A percentile compares a stretch with the other conserved stretches of the same genome.
Evolutionary conservation across 2,888 invertebrate genomes (phyloP).

Genomic region (Ormyrus nitidulus): DNA sequence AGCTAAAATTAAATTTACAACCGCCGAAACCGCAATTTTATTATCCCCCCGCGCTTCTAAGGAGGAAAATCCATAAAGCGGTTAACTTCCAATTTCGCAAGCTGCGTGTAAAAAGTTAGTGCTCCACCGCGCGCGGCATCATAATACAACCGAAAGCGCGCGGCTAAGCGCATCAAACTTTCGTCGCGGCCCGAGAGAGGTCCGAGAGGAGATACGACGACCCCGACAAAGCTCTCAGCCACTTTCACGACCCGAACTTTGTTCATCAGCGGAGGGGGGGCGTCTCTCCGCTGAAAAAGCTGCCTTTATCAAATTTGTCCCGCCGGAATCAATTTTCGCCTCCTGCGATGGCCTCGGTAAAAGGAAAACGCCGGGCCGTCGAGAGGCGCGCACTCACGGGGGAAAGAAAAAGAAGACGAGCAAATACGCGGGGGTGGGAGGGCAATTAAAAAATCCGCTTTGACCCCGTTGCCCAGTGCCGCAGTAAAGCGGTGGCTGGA

Average conservation of each 20-base stretch:
- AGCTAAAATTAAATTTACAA: too few species aligned
- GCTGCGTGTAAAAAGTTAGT: conserved; percentile 13
- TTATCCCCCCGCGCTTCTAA: too few species aligned
- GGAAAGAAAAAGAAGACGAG: neutral
- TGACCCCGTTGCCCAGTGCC: conserved; percentile 51
- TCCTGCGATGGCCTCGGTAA: too few species aligned
- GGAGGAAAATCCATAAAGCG: neutral
- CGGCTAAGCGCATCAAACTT: conserved; percentile 5
- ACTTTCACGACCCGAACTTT: neutral
- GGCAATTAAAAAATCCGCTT: conserved; percentile 54
- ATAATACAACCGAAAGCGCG: neutral
- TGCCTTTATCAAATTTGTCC: conserved; percentile 25
- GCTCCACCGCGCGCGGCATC: neutral
- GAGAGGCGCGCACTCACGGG: too few species aligned
- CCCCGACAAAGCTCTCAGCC: neutral
- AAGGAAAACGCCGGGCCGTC: too few species aligned
- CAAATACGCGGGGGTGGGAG: conserved; percentile 7
- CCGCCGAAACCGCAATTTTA: neutral
- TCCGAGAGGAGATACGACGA: neutral
- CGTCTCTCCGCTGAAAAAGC: neutral
- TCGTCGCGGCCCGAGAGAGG: neutral
- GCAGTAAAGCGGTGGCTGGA: neutral
- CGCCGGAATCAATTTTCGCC: neutral
- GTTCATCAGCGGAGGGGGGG: neutral
- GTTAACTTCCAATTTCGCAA: neutral